These are phyloP conservation scores for Pachycephus smyrnensis DNA, from an alignment of 2,888 invertebrate species.

Conservation along the genomic window DNA sequence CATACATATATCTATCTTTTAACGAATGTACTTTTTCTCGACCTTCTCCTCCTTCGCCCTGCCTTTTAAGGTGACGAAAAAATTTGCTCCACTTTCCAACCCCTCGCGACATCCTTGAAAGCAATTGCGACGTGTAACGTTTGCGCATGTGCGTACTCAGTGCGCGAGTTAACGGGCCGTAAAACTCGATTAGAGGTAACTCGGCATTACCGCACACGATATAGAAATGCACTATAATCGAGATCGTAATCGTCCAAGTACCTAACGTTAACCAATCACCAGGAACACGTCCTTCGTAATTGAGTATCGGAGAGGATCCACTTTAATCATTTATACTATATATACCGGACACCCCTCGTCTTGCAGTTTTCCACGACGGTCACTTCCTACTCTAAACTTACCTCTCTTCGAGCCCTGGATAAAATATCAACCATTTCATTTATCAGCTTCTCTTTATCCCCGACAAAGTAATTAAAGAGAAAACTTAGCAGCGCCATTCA, in stretches of 20 bases:
- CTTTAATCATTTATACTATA: background rate
- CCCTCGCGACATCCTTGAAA: background rate
- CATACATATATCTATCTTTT: background rate
- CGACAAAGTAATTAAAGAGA: background rate
- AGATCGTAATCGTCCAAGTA: conserved; percentile 25
- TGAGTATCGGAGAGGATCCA: conserved; percentile 2
- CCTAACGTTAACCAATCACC: conserved; percentile 12
- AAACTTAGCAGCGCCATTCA: background rate
- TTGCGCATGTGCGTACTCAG: conserved; percentile 28
- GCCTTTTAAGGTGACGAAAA: background rate
- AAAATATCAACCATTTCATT: background rate
- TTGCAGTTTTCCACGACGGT: background rate
- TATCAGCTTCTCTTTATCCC: background rate
- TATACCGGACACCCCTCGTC: background rate
- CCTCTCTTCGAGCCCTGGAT: background rate
- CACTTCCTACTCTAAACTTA: background rate
- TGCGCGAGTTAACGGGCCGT: conserved; percentile 53
- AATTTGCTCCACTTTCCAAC: background rate
- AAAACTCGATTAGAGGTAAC: conserved; percentile 56
- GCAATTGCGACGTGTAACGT: background rate
- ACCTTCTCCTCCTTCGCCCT: background rate
- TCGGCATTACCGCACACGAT: conserved; percentile 9
- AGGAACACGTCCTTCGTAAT: conserved; percentile 22
- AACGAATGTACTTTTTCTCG: background rate
- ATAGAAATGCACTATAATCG: conserved; percentile 20